Base-by-base conservation (phyloP, 2,113 vertebrate genomes). In the Paradisaea rubra region DNA sequence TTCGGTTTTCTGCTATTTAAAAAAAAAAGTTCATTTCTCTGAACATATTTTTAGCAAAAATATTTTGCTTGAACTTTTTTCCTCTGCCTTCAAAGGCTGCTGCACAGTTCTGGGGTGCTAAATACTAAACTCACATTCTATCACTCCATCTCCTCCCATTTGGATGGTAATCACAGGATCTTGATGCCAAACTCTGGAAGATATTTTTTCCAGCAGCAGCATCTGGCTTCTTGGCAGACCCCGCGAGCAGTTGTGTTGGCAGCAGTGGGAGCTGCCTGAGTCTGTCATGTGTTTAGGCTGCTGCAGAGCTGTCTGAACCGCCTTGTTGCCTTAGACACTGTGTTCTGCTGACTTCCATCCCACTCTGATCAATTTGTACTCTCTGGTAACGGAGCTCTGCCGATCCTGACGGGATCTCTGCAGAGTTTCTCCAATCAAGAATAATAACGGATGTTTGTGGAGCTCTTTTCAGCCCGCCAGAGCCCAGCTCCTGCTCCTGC, bases 171-270 rank as follows among this genome's bases (percentile, higher is more conserved):
- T 97, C 97, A 96, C 91, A 97, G 95, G 95, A 95, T 90, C 92
- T 10, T 74, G 95, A 95, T 97, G 98, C 98, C 98, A 98, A 97
- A 98, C 97, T 97, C 95, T 92, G 96, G 97, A 98, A 98, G 97
- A 98, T 97, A 98, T 98, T 97, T 98, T 98, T 98, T 98, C 98
- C 98, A 98, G 96, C 97, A 98, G 98, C 95, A 93, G 98, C 98
- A 98, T 98, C 98, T 98, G 98, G 98, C 97, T 97, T 86, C 95
- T 98, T 98, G 98, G 98, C 98, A 97, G 97, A 72, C 44, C 82
- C 15, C 2, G 81, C 49, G 41, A 91, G 97, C 97, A 98, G 98
- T 97, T 97, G 97, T 97, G 96, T 66, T 98, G 98, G 98, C 98
- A 98, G 98, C 92, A 33, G 44, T 59, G 90, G 96, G 96, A 96